Conservation (phyloP, 2,888 invertebrate genomes). For the Oxyteleia sp. region DNA sequence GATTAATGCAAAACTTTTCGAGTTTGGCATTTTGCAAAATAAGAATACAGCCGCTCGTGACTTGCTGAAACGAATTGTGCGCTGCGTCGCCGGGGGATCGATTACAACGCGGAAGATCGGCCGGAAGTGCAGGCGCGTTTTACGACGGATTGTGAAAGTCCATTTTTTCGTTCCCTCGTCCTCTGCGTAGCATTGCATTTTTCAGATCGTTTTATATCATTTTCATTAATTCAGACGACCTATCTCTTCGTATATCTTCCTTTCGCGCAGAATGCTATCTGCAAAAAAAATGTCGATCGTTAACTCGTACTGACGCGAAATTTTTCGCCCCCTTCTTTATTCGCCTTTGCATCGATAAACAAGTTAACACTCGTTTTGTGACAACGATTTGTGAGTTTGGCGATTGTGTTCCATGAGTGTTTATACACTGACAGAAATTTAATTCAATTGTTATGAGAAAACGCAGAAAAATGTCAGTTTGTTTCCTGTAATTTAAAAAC, state of each 20-base stretch:
- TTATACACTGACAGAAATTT: no score
- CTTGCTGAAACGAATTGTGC: no score
- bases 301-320: background rate
- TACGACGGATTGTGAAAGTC: slow-evolving; percentile 30
- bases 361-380: background rate
- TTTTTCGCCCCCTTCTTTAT: background rate
- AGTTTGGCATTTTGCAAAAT: no score
- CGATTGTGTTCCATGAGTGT: background rate
- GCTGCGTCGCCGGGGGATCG: slow-evolving; percentile 50
- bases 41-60: no score
- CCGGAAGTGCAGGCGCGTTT: slow-evolving; percentile 40
- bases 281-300: background rate
- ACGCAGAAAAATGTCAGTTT: no score
- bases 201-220: slow-evolving; percentile 22
- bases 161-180: background rate
- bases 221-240: background rate
- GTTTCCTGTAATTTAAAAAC: no score
- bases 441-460: no score
- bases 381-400: background rate
- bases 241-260: background rate
- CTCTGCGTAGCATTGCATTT: slow-evolving; percentile 19
- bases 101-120: slow-evolving; percentile 65
- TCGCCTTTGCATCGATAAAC: background rate
- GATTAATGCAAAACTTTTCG: no score
- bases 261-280: background rate